Percentiles rank a stretch among this genome's conserved stretches.
Conservation (phyloP, 1,140 invertebrate genomes). For the Maconellicoccus hirsutus region DNA sequence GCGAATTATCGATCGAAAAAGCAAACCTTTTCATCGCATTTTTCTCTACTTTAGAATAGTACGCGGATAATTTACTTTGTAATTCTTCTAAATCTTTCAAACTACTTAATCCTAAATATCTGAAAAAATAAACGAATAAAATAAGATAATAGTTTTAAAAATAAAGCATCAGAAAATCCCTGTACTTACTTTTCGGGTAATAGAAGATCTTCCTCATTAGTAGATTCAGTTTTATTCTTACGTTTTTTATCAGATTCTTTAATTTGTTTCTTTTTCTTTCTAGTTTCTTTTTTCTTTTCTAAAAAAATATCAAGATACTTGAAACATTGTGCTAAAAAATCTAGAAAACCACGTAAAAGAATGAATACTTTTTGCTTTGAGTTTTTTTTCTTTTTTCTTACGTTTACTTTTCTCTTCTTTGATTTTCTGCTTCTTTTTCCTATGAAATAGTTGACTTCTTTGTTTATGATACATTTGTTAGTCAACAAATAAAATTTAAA, state of each 20-base stretch:
- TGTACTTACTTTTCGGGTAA: constrained; percentile 28
- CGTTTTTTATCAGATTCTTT: constrained; percentile 28
- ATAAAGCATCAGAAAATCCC: not conserved
- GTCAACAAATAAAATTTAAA: constrained; percentile 25
- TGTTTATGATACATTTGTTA: not conserved
- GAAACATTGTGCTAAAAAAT: too few species aligned
- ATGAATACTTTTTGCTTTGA: constrained; percentile 40
- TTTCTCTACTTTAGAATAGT: constrained; percentile 65
- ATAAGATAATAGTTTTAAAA: not conserved
- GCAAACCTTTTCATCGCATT: constrained; percentile 34
- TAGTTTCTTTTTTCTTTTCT: constrained; percentile 49
- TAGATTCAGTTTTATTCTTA: constrained; percentile 21
- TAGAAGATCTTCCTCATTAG: constrained; percentile 30
- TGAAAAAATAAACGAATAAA: constrained; percentile 25
- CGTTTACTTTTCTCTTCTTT: constrained; percentile 50
- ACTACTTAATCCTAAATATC: constrained; percentile 38
- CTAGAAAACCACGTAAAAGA: too few species aligned
- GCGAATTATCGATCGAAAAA: too few species aligned
- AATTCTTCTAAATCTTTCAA: constrained; percentile 60
- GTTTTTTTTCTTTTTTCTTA: constrained; percentile 55
- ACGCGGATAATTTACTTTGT: constrained; percentile 61
- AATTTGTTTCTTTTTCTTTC: constrained; percentile 44
- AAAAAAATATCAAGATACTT: constrained; percentile 23
- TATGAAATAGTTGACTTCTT: constrained; percentile 25
- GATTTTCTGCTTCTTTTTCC: constrained; percentile 41